Evolutionary conservation across 2,888 invertebrate genomes (phyloP).

Genomic region (Protonemura montana): DNA sequence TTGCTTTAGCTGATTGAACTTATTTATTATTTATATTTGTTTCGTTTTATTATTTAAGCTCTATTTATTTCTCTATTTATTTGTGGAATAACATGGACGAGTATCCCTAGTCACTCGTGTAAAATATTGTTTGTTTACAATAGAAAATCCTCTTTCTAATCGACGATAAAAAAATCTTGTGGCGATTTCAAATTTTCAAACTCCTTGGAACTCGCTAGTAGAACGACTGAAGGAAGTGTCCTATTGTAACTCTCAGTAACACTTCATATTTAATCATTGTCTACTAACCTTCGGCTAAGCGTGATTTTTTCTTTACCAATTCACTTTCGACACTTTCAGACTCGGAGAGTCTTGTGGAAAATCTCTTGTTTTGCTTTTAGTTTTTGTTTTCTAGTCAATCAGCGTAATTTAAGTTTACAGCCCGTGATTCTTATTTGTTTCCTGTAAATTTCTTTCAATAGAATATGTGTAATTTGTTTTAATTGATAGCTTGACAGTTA

Average conservation of each 20-base stretch:
- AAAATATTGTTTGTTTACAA: background rate
- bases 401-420: background rate
- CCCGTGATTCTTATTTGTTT: background rate
- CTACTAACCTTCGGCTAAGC: background rate
- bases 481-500: background rate
- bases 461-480: background rate
- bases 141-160: background rate
- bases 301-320: background rate
- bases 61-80: conserved; percentile 9
- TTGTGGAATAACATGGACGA: conserved; percentile 13
- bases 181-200: no score
- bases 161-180: background rate
- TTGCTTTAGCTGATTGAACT: background rate
- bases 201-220: no score
- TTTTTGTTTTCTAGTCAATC: background rate
- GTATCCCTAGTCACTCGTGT: conserved; percentile 30
- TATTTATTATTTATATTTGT: conserved; percentile 2
- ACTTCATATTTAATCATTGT: background rate
- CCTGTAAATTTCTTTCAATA: background rate
- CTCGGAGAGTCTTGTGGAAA: background rate
- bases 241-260: background rate
- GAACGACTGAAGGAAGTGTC: background rate
- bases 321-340: background rate
- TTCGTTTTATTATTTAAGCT: background rate
- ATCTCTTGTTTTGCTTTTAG: background rate